Percentiles rank a stretch among this genome's conserved stretches.
These are phyloP conservation scores for Aegithalos caudatus DNA, from an alignment of 2,113 vertebrate species.

Conservation along the genomic window DNA sequence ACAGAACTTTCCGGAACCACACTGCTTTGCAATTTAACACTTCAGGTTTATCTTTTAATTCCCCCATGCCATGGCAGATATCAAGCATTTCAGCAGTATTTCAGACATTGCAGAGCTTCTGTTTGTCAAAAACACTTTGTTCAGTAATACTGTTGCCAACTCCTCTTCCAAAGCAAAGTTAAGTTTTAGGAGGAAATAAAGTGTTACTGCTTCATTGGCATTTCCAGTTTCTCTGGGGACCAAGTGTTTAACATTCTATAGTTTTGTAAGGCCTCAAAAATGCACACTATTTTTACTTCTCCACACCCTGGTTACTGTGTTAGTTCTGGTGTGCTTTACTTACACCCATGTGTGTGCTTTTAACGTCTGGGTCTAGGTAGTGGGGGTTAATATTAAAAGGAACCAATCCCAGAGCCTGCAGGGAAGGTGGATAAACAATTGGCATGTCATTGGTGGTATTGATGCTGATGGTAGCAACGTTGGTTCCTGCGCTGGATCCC, in stretches of 20 bases:
- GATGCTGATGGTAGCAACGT: conserved; percentile 83
- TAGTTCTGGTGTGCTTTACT: conserved; percentile 4
- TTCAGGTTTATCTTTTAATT: not conserved
- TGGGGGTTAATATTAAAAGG: conserved; percentile 91
- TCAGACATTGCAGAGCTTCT: not conserved
- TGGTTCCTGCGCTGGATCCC: conserved; percentile 86
- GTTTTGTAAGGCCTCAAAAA: not conserved
- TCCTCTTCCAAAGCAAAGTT: not conserved
- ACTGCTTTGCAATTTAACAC: not conserved
- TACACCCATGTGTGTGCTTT: conserved; percentile 87
- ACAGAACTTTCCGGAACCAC: not conserved
- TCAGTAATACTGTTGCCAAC: not conserved
- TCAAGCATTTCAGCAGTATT: not conserved
- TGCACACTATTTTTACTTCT: accelerated
- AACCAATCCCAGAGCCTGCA: conserved; percentile 80
- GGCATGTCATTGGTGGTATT: conserved; percentile 90
- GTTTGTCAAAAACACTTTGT: not conserved
- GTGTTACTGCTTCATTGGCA: not conserved
- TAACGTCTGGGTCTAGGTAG: conserved; percentile 78
- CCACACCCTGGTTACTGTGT: not conserved
- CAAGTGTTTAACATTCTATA: not conserved
- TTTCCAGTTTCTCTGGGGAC: not conserved
- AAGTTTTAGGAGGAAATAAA: not conserved
- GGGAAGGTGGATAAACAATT: conserved; percentile 82
- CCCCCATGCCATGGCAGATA: not conserved